Conservation (phyloP, 2,797 vertebrate species). For the Lates japonicus region DNA sequence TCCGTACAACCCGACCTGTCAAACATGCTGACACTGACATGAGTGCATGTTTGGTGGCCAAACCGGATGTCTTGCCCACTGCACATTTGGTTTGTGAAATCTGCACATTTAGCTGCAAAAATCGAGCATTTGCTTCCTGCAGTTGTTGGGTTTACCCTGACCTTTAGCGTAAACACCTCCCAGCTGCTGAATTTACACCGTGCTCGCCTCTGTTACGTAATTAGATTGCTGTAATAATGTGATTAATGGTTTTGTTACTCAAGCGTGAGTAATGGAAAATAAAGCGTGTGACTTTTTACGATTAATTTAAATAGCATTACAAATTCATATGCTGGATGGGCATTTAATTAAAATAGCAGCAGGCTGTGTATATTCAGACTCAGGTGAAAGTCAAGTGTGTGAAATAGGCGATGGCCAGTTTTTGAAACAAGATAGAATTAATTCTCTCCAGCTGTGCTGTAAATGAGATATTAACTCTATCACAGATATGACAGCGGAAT, state of each 20-base stretch:
- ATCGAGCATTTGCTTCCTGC: slow-evolving; percentile 27
- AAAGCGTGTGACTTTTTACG: slow-evolving; percentile 38
- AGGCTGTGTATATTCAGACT: slow-evolving; percentile 40
- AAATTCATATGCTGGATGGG: slow-evolving; percentile 52
- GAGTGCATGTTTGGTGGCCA: slow-evolving; percentile 51
- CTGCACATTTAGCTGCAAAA: slow-evolving; percentile 10
- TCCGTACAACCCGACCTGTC: slow-evolving; percentile 60
- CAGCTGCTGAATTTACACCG: slow-evolving; percentile 63
- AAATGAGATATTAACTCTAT: slow-evolving; percentile 76
- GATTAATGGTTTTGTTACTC: slow-evolving; percentile 66
- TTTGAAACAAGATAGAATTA: slow-evolving; percentile 63
- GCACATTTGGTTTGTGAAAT: slow-evolving; percentile 29
- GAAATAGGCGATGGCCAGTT: slow-evolving; percentile 46
- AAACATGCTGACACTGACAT: slow-evolving; percentile 19
- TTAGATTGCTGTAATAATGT: slow-evolving; percentile 60
- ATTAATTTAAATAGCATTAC: slow-evolving; percentile 69
- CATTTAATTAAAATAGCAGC: slow-evolving; percentile 69
- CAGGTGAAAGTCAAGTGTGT: slow-evolving; percentile 75
- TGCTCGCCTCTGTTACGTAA: slow-evolving; percentile 47
- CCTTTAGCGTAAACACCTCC: slow-evolving; percentile 75
- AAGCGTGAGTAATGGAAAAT: slow-evolving; percentile 51
- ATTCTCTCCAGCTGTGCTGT: slow-evolving; percentile 61
- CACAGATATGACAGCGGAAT: slow-evolving; percentile 67
- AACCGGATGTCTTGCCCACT: not conserved
- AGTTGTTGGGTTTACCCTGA: slow-evolving; percentile 67